Evolutionary conservation across 2,888 invertebrate genomes (phyloP).

Genomic region (Orchesellides sinensis): DNA sequence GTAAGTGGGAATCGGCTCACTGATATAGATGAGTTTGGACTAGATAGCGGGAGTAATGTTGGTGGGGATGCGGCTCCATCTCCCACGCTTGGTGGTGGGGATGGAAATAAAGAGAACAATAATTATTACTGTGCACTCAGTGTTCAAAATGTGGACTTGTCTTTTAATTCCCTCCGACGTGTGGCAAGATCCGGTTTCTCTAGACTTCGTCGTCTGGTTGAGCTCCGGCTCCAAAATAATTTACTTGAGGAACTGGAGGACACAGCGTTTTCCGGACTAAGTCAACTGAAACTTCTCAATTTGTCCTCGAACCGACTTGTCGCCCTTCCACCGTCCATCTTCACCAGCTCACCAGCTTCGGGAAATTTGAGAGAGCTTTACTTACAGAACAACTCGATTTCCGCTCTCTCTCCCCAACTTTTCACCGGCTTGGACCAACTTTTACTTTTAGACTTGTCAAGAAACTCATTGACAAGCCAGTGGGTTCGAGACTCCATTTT

Average conservation of each 20-base stretch:
- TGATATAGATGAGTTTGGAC: conserved; percentile 84
- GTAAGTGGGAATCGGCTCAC: conserved; percentile 90
- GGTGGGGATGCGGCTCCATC: not conserved
- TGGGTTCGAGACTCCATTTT: conserved; percentile 89
- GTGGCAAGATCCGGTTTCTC: conserved; percentile 85
- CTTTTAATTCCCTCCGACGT: conserved; percentile 84
- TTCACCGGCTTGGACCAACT: conserved; percentile 61
- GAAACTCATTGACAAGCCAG: conserved; percentile 85
- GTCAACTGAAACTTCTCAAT: conserved; percentile 88
- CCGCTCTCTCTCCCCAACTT: conserved; percentile 86
- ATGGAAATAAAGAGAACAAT: conserved; percentile 21
- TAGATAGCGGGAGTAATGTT: conserved; percentile 71
- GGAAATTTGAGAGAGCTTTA: conserved; percentile 88
- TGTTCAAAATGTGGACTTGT: conserved; percentile 87
- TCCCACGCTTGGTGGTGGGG: not conserved
- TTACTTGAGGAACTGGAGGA: conserved; percentile 87
- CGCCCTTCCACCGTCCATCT: conserved; percentile 83
- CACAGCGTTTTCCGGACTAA: conserved; percentile 87
- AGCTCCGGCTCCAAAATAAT: conserved; percentile 89
- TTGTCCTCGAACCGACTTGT: conserved; percentile 91
- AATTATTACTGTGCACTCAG: conserved; percentile 80
- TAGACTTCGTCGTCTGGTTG: conserved; percentile 86
- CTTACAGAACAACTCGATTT: conserved; percentile 87
- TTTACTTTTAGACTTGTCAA: conserved; percentile 81
- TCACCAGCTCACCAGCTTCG: conserved; percentile 29